These are phyloP conservation scores for Halichondria panicea DNA, from an alignment of 37 sponge, comb jelly and placozoan species.

Conservation along the genomic window DNA sequence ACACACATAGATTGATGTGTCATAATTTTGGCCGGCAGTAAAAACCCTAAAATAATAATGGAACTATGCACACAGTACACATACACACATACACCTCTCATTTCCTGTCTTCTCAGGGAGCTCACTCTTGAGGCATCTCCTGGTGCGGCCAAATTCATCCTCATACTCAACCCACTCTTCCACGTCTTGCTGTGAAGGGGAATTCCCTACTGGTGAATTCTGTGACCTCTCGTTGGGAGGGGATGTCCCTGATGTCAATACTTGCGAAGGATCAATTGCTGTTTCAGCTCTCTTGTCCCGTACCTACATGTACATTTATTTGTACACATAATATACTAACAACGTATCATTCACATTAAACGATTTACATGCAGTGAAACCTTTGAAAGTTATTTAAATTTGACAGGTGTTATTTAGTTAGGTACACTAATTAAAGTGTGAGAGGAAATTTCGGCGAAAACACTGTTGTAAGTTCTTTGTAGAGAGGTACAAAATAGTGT, in stretches of 20 bases:
- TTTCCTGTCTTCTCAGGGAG: constrained; percentile 32
- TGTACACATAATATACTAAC: not conserved
- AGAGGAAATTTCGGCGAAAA: not conserved
- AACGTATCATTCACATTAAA: not conserved
- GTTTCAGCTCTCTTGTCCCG: too few relatives aligned
- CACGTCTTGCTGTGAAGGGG: not conserved
- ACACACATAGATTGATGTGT: too few relatives aligned
- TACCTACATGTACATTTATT: too few relatives aligned
- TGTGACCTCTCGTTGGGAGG: too few relatives aligned
- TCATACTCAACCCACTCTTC: constrained; percentile 81
- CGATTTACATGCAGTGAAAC: not conserved
- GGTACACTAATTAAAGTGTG: not conserved
- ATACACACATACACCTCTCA: constrained; percentile 3
- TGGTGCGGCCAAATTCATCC: constrained; percentile 71
- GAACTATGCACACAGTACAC: not conserved
- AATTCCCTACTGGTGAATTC: too few relatives aligned
- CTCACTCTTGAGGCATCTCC: constrained; percentile 70
- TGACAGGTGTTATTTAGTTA: not conserved
- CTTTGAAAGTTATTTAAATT: too few relatives aligned
- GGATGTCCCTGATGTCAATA: too few relatives aligned
- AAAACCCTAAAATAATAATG: not conserved
- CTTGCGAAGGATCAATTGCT: too few relatives aligned
- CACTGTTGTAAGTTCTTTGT: not conserved
- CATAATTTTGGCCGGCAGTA: too few relatives aligned
- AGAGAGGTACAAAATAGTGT: not conserved